phyloP scores from a whole-genome alignment of 2,888 invertebrate genomes.

The Lepidochitona cinerea region DNA sequence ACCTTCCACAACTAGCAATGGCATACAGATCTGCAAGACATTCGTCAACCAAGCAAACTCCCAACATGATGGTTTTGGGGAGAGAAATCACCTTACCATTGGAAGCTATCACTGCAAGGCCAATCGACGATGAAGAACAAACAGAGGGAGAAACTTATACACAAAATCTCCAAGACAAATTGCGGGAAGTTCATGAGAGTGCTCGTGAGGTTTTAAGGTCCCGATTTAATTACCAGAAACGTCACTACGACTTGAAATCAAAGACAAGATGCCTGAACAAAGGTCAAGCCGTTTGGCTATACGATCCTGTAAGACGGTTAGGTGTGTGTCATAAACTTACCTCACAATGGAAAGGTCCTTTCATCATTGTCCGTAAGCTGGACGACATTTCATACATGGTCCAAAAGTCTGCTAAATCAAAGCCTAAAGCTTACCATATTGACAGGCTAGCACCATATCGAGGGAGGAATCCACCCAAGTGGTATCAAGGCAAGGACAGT shows the following conservation, averaged over 20 bases:
- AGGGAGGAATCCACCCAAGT: no score
- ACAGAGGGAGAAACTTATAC: no score
- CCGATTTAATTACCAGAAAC: constrained; percentile 15
- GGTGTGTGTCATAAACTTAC: neutral
- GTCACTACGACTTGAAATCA: neutral
- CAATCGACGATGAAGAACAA: no score
- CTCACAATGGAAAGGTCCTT: neutral
- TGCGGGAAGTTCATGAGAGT: no score
- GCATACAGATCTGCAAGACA: constrained; percentile 28
- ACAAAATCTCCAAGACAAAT: no score
- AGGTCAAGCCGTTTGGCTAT: neutral
- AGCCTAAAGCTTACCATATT: neutral
- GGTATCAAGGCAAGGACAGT: no score
- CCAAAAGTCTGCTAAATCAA: neutral
- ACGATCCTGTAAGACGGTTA: neutral
- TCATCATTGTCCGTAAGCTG: neutral
- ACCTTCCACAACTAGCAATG: constrained; percentile 30
- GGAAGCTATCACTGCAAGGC: neutral
- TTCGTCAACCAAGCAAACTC: constrained; percentile 4
- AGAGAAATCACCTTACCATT: neutral
- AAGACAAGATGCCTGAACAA: neutral
- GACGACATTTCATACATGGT: neutral
- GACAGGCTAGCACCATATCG: no score
- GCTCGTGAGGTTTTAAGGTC: no score
- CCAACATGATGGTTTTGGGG: neutral